phyloP scores from a whole-genome alignment of 1,140 invertebrate species.

The Panagrolaimus sp. region DNA sequence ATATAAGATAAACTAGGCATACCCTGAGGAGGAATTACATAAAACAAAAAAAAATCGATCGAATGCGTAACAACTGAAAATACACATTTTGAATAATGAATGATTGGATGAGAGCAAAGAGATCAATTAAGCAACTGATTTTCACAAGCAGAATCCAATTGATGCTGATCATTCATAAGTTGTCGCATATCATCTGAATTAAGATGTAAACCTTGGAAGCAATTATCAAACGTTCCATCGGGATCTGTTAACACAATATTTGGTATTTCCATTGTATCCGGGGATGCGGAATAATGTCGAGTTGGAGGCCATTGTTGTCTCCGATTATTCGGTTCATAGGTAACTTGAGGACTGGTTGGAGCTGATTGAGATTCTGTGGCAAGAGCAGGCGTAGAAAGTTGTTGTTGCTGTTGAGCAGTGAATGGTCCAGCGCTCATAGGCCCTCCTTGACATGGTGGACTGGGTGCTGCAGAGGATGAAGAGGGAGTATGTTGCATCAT shows the following conservation, averaged over 20 bases:
- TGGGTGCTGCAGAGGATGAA: not conserved
- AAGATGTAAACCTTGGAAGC: constrained; percentile 39
- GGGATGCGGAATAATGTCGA: constrained; percentile 46
- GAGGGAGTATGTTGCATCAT: constrained; percentile 8
- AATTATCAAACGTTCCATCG: constrained; percentile 37
- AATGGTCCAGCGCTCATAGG: not conserved
- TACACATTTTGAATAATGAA: not conserved
- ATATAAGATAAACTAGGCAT: not conserved
- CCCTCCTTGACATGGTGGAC: not conserved
- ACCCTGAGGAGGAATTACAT: constrained; percentile 3
- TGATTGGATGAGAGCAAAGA: not conserved
- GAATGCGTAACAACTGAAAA: not conserved
- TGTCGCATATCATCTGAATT: constrained; percentile 39
- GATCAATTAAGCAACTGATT: constrained; percentile 32
- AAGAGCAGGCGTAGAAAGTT: not conserved
- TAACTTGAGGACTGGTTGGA: constrained; percentile 34
- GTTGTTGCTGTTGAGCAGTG: not conserved
- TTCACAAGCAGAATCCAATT: constrained; percentile 37
- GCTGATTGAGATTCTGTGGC: constrained; percentile 39
- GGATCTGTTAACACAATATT: constrained; percentile 45
- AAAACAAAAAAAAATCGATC: not conserved
- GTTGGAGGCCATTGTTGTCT: constrained; percentile 41
- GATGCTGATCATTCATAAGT: constrained; percentile 34
- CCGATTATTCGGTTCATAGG: not conserved
- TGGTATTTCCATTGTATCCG: constrained; percentile 41